A percentile compares a stretch with the other conserved stretches of the same genome.
Conservation (phyloP, 1,140 invertebrate species). For the Aphelinus atriplicis region DNA sequence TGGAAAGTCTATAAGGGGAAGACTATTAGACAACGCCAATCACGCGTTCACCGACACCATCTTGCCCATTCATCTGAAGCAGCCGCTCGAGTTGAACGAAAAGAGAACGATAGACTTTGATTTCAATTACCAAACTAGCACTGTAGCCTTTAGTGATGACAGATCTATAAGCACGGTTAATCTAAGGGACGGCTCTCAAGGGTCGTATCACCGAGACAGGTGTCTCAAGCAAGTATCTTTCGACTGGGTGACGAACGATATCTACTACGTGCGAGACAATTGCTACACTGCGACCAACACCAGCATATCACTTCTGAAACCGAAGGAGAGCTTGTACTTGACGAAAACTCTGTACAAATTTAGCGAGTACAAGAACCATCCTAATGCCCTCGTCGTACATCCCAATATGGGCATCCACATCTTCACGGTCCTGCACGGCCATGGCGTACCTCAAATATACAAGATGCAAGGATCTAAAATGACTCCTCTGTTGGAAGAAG, state of each 20-base stretch:
- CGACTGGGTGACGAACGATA: conserved; percentile 19
- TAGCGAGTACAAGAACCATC: not conserved
- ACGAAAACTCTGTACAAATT: conserved; percentile 5
- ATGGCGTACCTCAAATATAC: not conserved
- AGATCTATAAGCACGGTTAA: not conserved
- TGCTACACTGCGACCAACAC: not conserved
- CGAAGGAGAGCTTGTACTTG: not conserved
- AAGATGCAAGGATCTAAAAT: not conserved
- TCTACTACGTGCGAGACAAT: conserved; percentile 13
- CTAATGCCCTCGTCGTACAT: not conserved
- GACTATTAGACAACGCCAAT: not conserved
- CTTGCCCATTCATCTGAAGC: not conserved
- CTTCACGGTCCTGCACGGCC: conserved; percentile 1
- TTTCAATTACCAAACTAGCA: conserved; percentile 4
- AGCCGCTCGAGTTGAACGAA: not conserved
- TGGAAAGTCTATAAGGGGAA: not conserved
- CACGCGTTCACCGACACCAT: conserved; percentile 17
- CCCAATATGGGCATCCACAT: not conserved
- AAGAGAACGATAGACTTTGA: conserved; percentile 21
- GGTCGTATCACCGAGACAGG: not conserved
- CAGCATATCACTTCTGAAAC: not conserved
- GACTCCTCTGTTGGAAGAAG: not conserved
- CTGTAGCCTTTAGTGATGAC: conserved; percentile 18
- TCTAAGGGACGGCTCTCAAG: not conserved
- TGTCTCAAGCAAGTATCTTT: conserved; percentile 8